Evolutionary conservation across 2,888 invertebrate genomes (phyloP).

Genomic region (Drosophila subquinaria): DNA sequence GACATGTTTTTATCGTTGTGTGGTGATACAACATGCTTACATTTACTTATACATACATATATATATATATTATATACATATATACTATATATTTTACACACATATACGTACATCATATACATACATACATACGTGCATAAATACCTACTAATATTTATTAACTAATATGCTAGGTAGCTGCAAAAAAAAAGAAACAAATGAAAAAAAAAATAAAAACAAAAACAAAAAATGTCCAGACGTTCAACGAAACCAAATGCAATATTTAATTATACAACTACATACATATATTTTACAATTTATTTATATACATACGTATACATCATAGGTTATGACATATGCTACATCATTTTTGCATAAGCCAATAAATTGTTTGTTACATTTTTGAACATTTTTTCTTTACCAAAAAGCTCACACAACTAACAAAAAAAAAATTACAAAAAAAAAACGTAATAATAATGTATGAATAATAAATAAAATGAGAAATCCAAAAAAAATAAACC

Average conservation of each 20-base stretch:
- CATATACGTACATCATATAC: conserved; percentile 59
- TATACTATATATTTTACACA: conserved; percentile 53
- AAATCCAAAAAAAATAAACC: conserved; percentile 27
- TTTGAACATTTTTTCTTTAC: conserved; percentile 63
- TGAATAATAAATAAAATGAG: conserved; percentile 2
- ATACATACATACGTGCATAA: conserved; percentile 65
- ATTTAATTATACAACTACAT: conserved; percentile 74
- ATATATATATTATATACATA: conserved; percentile 27
- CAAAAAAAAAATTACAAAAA: conserved; percentile 27
- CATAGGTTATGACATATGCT: conserved; percentile 61
- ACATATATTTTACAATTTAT: conserved; percentile 70
- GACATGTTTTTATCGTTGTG: conserved; percentile 43
- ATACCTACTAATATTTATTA: conserved; percentile 54
- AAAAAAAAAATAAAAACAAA: conserved; percentile 16
- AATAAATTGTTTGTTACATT: conserved; percentile 73
- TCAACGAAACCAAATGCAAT: conserved; percentile 79
- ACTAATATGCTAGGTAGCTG: conserved; percentile 57
- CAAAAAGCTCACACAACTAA: conserved; percentile 54
- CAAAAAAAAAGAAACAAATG: background rate
- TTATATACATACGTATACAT: conserved; percentile 66
- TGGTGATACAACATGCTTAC: conserved; percentile 47
- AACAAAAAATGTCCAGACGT: conserved; percentile 71
- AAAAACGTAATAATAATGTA: conserved; percentile 16
- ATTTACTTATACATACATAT: conserved; percentile 29
- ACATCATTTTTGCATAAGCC: conserved; percentile 72